Conservation (phyloP, 1,140 invertebrate species). For the Panagrolaimus sp. region DNA sequence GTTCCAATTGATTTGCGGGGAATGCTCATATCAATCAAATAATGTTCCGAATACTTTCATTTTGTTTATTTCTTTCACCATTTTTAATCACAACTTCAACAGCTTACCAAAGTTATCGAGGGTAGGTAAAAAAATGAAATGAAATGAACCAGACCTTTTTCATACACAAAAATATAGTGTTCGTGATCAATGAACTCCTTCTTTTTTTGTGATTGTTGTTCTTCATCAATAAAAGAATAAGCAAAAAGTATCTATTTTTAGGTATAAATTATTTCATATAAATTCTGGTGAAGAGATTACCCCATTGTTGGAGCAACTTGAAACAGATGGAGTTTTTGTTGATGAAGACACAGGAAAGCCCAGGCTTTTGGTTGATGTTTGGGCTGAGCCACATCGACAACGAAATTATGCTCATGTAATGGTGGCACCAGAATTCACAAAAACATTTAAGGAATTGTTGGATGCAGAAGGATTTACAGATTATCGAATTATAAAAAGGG, state of each 20-base stretch:
- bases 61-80: too few species aligned
- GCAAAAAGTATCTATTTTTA: not conserved
- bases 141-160: too few species aligned
- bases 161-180: too few species aligned
- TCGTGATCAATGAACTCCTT: too few species aligned
- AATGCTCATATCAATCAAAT: constrained; percentile 5
- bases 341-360: constrained; percentile 23
- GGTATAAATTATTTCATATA: constrained; percentile 10
- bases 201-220: too few species aligned
- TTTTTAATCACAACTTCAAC: too few species aligned
- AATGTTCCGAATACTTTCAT: constrained; percentile 6
- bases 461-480: constrained; percentile 25
- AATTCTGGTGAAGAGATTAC: constrained; percentile 7
- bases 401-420: constrained; percentile 38
- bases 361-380: constrained; percentile 41
- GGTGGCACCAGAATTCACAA: constrained; percentile 44
- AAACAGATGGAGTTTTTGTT: not conserved
- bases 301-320: constrained; percentile 7
- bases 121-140: too few species aligned
- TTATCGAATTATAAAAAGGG: constrained; percentile 31
- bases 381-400: constrained; percentile 38
- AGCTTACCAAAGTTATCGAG: too few species aligned
- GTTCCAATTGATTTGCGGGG: too few species aligned
- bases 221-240: too few species aligned
- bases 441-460: constrained; percentile 23